Evolutionary conservation across 2,113 vertebrate species (phyloP).

Genomic region (Coryphaenoides rupestris): DNA sequence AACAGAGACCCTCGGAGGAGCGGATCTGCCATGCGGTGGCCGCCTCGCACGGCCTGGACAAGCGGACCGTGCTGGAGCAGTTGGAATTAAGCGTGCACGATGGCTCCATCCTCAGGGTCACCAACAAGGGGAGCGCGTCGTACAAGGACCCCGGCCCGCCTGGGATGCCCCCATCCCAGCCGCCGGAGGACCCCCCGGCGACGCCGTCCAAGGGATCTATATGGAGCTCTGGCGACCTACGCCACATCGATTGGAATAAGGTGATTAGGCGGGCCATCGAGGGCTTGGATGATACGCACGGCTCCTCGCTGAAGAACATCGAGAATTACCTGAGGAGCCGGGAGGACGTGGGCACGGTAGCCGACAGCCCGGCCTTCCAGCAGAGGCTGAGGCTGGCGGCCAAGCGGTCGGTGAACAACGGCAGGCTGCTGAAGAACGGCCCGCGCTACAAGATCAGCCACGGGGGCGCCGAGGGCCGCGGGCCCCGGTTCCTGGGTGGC

Average conservation of each 20-base stretch:
- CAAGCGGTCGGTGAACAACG: conserved; percentile 93
- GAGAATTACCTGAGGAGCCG: conserved; percentile 94
- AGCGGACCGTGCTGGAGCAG: conserved; percentile 91
- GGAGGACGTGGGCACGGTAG: conserved; percentile 81
- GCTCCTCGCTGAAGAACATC: conserved; percentile 95
- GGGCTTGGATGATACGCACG: conserved; percentile 88
- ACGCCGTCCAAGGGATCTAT: conserved; percentile 83
- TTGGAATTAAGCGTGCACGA: conserved; percentile 96
- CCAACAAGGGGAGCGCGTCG: conserved; percentile 96
- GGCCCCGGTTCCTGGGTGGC: conserved; percentile 75
- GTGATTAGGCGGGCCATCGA: conserved; percentile 92
- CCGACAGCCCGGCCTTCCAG: conserved; percentile 88
- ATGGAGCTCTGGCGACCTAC: conserved; percentile 84
- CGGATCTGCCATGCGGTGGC: conserved; percentile 97
- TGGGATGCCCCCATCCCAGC: conserved; percentile 82
- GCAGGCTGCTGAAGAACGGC: conserved; percentile 91
- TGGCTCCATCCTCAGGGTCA: conserved; percentile 97
- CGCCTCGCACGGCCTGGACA: conserved; percentile 91
- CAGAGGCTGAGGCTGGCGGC: conserved; percentile 91
- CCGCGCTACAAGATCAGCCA: conserved; percentile 90
- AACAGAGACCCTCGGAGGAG: conserved; percentile 97
- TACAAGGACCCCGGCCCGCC: conserved; percentile 97
- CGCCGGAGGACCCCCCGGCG: conserved; percentile 74
- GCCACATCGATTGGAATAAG: conserved; percentile 98
- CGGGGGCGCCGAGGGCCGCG: conserved; percentile 77